phyloP scores from a whole-genome alignment of 2,113 vertebrate species.

The Leptosomus discolor region DNA sequence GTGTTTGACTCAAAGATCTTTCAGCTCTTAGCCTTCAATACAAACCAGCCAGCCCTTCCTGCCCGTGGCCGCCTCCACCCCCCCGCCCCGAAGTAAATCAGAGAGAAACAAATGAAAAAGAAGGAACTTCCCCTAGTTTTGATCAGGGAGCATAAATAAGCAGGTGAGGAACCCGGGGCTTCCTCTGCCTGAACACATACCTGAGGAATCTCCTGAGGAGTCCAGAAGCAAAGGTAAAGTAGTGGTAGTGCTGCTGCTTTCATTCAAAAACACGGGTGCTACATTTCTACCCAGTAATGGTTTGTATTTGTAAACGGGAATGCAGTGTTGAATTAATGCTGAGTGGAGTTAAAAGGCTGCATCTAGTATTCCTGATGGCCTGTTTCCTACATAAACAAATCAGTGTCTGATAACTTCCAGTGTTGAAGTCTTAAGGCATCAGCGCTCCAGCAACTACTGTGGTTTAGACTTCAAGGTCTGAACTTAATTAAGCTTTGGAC shows the following conservation, averaged over 20 bases:
- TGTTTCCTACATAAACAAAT: not conserved
- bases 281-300: not conserved
- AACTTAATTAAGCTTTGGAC: not conserved
- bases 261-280: not conserved
- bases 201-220: not conserved
- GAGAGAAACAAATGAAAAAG: not conserved
- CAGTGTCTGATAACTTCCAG: not conserved
- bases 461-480: not conserved
- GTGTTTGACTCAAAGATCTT: accelerated
- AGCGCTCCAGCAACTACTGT: not conserved
- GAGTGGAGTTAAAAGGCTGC: not conserved
- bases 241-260: not conserved
- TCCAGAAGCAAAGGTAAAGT: not conserved
- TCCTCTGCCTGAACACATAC: accelerated
- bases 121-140: not conserved
- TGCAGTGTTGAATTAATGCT: not conserved
- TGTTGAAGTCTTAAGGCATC: not conserved
- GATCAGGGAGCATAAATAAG: not conserved
- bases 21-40: not conserved
- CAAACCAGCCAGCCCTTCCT: not conserved
- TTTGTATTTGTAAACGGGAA: not conserved
- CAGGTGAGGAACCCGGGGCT: not conserved
- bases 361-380: not conserved
- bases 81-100: not conserved
- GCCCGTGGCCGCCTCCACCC: no score